These are phyloP conservation scores for Hoplodrina ambigua DNA, from an alignment of 2,888 invertebrate genomes.

Conservation along the genomic window DNA sequence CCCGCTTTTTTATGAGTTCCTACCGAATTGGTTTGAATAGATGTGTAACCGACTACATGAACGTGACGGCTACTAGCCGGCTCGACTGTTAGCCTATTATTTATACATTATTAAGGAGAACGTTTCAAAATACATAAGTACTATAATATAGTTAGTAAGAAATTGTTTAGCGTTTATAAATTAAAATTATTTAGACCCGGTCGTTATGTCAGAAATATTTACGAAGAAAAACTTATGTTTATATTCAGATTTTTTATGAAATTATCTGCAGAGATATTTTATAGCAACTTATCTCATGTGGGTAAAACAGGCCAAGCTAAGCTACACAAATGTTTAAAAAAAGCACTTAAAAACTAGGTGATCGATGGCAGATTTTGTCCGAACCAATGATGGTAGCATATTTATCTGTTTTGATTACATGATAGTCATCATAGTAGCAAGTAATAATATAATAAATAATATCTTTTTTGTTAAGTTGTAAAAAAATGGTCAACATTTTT, in stretches of 20 bases:
- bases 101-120: neutral
- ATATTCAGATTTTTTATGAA: too few relatives aligned
- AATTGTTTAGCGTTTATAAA: conserved; percentile 4
- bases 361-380: neutral
- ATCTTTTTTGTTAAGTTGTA: conserved; percentile 12
- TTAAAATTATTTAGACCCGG: too few relatives aligned
- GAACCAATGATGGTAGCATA: neutral
- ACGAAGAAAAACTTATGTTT: too few relatives aligned
- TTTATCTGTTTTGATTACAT: conserved; percentile 1
- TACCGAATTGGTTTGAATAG: too few relatives aligned
- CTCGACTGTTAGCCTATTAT: neutral
- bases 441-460: neutral
- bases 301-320: too few relatives aligned
- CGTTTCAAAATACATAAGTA: neutral
- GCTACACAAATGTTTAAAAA: too few relatives aligned
- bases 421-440: neutral
- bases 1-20: too few relatives aligned
- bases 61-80: too few relatives aligned
- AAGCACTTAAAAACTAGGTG: neutral
- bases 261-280: too few relatives aligned
- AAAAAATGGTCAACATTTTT: conserved; percentile 37
- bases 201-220: too few relatives aligned
- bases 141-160: conserved; percentile 3
- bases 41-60: too few relatives aligned
- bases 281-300: too few relatives aligned